Conservation (phyloP, 2,888 invertebrate species). For the Cosmopolites sordidus region DNA sequence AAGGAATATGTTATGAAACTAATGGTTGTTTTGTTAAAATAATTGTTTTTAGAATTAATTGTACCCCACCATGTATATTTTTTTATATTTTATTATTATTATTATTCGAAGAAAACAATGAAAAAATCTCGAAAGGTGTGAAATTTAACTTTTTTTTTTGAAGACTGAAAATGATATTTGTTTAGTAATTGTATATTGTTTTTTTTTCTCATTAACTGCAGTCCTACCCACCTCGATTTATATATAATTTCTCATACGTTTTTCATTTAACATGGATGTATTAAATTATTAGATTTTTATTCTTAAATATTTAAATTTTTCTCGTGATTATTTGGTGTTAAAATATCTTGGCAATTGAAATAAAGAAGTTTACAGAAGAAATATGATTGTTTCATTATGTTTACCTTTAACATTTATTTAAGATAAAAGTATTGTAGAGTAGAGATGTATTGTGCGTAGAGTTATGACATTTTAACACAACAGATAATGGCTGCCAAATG, state of each 20-base stretch:
- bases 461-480: too few relatives aligned
- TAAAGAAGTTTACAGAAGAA: constrained; percentile 2
- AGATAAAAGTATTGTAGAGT: too few relatives aligned
- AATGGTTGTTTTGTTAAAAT: constrained; percentile 33
- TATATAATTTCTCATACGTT: background rate
- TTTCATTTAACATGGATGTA: background rate
- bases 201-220: too few relatives aligned
- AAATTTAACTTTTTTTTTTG: constrained; percentile 38
- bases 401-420: too few relatives aligned
- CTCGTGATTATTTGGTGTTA: constrained; percentile 1
- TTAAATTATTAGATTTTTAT: background rate
- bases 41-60: constrained; percentile 28
- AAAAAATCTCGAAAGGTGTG: background rate
- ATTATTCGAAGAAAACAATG: background rate
- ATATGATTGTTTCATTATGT: too few relatives aligned
- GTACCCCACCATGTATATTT: constrained; percentile 24
- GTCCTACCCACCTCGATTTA: too few relatives aligned
- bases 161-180: constrained; percentile 38
- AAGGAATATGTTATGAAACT: constrained; percentile 11
- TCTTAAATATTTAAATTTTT: background rate
- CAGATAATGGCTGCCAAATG: too few relatives aligned
- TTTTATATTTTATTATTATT: constrained; percentile 24
- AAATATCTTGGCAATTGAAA: constrained; percentile 1
- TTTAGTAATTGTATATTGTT: constrained; percentile 11
- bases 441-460: too few relatives aligned